Conservation (phyloP, 2,113 vertebrate genomes). For the Python bivittatus region DNA sequence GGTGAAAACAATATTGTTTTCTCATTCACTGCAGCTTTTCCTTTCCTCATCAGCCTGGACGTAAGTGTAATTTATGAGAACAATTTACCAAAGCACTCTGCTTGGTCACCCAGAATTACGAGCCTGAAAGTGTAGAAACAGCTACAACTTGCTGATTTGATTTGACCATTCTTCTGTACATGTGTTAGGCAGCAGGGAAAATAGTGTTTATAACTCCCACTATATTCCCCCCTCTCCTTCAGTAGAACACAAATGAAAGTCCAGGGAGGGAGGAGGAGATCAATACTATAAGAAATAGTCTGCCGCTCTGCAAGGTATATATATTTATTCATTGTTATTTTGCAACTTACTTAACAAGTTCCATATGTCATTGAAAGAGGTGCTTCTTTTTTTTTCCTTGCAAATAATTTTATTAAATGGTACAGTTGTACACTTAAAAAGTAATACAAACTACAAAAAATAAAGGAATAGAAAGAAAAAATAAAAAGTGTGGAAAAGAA, state of each 20-base stretch:
- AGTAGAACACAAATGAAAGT: not conserved
- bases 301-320: not conserved
- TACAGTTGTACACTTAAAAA: too few relatives aligned
- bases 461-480: too few relatives aligned
- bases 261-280: not conserved
- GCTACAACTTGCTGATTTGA: slow-evolving; percentile 10
- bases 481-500: too few relatives aligned
- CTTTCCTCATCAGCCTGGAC: slow-evolving; percentile 60
- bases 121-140: slow-evolving; percentile 65
- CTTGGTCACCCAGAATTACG: slow-evolving; percentile 74
- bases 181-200: not conserved
- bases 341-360: not conserved
- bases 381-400: not conserved
- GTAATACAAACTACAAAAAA: too few relatives aligned
- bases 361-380: not conserved
- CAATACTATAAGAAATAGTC: not conserved
- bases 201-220: not conserved
- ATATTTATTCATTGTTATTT: not conserved
- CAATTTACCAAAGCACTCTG: slow-evolving; percentile 74
- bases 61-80: slow-evolving; percentile 82
- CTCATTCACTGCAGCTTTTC: slow-evolving; percentile 83
- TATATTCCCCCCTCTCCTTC: not conserved
- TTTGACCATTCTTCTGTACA: slow-evolving; percentile 23
- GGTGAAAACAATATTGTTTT: slow-evolving; percentile 60
- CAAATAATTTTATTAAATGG: too few relatives aligned